phyloP scores from a whole-genome alignment of 2,113 vertebrate genomes.

The Ailurus styani region DNA sequence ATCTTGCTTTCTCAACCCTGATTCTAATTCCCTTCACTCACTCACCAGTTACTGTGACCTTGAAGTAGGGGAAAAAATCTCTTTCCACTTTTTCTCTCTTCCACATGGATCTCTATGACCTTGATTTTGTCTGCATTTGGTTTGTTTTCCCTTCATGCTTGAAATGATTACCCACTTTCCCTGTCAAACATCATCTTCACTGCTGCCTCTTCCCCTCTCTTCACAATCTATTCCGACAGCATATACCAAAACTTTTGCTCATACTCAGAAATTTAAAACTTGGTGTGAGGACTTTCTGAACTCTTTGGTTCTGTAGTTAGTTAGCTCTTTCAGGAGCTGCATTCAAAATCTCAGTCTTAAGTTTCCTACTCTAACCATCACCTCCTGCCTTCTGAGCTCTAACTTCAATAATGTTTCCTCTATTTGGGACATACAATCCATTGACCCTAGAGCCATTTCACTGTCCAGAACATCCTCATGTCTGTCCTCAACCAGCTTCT shows the following conservation, averaged over 20 bases:
- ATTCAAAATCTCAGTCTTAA: background rate
- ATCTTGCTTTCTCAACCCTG: background rate
- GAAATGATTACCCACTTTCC: background rate
- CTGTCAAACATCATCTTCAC: background rate
- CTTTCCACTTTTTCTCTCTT: background rate
- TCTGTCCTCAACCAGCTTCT: background rate
- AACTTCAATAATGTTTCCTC: background rate
- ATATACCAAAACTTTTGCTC: background rate
- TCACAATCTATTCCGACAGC: background rate
- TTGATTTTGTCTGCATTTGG: background rate
- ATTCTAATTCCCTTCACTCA: background rate
- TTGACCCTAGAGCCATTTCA: background rate
- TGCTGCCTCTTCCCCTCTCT: background rate
- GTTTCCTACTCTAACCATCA: background rate
- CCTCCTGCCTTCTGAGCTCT: background rate
- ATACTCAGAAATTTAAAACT: background rate
- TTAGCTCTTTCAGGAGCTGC: background rate
- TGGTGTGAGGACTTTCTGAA: background rate
- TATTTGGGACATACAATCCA: background rate
- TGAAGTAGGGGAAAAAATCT: background rate
- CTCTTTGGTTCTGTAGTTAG: background rate
- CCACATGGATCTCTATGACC: background rate
- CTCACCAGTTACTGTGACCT: background rate
- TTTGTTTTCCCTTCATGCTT: background rate
- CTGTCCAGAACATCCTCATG: background rate